Conservation (phyloP, 2,113 vertebrate genomes). For the Castor canadensis region DNA sequence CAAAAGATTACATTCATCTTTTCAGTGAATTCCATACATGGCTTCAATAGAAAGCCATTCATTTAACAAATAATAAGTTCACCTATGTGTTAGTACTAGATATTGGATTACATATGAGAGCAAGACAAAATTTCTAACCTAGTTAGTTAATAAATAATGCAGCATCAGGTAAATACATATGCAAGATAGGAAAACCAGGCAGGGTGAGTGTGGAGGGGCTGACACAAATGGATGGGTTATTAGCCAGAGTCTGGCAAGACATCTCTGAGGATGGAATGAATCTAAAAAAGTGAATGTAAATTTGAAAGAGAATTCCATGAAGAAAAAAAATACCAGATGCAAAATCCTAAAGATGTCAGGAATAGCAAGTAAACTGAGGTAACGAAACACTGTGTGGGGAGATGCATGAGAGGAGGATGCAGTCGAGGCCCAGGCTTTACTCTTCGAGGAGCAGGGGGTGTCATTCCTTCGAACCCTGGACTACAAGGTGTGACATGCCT, state of each 20-base stretch:
- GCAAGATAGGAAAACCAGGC: not conserved
- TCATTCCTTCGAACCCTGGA: too few relatives aligned
- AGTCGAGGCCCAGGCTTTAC: not conserved
- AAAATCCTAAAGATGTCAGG: not conserved
- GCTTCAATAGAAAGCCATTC: not conserved
- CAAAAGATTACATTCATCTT: not conserved
- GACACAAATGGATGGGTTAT: not conserved
- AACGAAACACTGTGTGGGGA: too few relatives aligned
- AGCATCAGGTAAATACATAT: not conserved
- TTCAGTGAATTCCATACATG: not conserved
- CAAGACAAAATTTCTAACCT: not conserved
- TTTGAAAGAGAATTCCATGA: not conserved
- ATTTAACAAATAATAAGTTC: not conserved
- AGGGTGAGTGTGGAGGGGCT: rapidly evolving
- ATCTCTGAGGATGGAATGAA: too few relatives aligned
- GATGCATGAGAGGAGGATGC: not conserved
- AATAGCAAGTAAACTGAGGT: not conserved
- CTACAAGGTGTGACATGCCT: too few relatives aligned
- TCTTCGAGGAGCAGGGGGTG: too few relatives aligned
- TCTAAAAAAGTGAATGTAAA: not conserved
- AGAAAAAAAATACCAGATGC: not conserved
- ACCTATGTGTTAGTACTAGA: not conserved
- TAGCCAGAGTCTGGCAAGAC: not conserved
- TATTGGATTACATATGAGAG: not conserved
- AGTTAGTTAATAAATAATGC: not conserved